A percentile compares a stretch with the other conserved stretches of the same genome.
Conservation (phyloP, 1,140 invertebrate genomes). For the Tetragnatha versicolor region DNA sequence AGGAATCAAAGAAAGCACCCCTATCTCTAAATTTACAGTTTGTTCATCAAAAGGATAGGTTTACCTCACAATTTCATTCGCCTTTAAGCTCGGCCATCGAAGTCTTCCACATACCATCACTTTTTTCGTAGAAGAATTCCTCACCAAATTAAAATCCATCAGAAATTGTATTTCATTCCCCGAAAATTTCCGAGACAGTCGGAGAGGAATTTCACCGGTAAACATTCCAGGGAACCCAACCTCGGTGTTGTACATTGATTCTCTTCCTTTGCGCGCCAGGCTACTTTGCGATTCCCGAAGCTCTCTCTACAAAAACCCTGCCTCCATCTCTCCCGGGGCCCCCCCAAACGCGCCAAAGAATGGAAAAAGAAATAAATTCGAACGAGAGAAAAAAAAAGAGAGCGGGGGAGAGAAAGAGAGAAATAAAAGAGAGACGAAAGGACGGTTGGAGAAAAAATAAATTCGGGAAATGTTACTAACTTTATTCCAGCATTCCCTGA, state of each 20-base stretch:
- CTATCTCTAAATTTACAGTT: too few species aligned
- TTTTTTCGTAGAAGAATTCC: too few species aligned
- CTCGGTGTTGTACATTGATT: conserved; percentile 32
- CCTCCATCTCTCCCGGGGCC: neutral
- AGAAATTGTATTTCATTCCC: conserved; percentile 45
- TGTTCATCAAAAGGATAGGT: too few species aligned
- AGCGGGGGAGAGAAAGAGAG: neutral
- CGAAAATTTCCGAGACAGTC: conserved; percentile 29
- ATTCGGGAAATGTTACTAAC: conserved; percentile 43
- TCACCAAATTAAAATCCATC: conserved; percentile 42
- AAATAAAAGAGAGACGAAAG: neutral
- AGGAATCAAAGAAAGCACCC: too few species aligned
- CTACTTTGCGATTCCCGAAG: neutral
- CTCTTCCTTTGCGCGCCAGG: conserved; percentile 26
- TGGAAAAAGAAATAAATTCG: neutral
- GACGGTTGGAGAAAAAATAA: conserved; percentile 7
- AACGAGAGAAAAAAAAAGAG: conserved; percentile 13
- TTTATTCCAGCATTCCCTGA: conserved; percentile 43
- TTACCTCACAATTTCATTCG: too few species aligned
- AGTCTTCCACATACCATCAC: too few species aligned
- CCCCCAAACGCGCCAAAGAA: neutral
- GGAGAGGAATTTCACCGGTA: conserved; percentile 41
- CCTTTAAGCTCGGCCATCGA: too few species aligned
- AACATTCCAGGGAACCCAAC: conserved; percentile 44
- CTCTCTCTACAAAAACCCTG: too few species aligned